Evolutionary conservation across 2,797 vertebrate genomes (phyloP), one percentile per base, ranked within the genome.

Genomic region (Lacerta viridis): DNA sequence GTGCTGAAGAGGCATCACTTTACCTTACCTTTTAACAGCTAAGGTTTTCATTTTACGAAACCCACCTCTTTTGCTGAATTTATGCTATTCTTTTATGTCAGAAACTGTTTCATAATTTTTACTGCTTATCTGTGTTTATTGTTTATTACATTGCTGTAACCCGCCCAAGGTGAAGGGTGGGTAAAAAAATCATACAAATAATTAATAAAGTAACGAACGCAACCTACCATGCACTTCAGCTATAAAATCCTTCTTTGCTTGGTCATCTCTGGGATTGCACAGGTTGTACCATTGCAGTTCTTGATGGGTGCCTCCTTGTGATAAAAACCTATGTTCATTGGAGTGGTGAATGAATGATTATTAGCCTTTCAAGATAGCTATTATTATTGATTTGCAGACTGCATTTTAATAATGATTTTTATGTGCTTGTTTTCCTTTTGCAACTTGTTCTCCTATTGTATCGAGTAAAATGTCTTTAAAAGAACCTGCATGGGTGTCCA

Each of bases 401-500:
- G 18, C 17, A 74, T 74, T 36, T 25, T 64, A 79, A 36, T 25
- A 3, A 20, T 74, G 55, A 64, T 11, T 64, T 78, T 78, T 23
- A 83, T 68, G 2, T 39, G 66, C 2, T 3, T 89, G 6, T 43
- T 89, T 85, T 64, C 75, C n/a, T 84, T 84, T 84, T 55, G 27
- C 68, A 78, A 78, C 36, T 86, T 59, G 71, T 5, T 88, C 88
- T 90, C 83, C 2, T 90, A 80, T 91, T 93, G 78, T 89, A 83
- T 79, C 27, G 64, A 90, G 79, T 83, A 66, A 92, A 77, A 27
- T 92, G 43, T 87, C 81, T 85, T 5, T 36, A 79, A 83, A 72
- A 79, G 91, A 87, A 87, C 18, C 75, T 94, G 94, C 93, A 95
- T 93, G 90, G 87, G 87, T 61, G 46, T 88, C 95, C 84, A 83